Evolutionary conservation across 2,797 vertebrate genomes (phyloP), one percentile per base, ranked within the genome.

Genomic region (Megaceryle alcyon): DNA sequence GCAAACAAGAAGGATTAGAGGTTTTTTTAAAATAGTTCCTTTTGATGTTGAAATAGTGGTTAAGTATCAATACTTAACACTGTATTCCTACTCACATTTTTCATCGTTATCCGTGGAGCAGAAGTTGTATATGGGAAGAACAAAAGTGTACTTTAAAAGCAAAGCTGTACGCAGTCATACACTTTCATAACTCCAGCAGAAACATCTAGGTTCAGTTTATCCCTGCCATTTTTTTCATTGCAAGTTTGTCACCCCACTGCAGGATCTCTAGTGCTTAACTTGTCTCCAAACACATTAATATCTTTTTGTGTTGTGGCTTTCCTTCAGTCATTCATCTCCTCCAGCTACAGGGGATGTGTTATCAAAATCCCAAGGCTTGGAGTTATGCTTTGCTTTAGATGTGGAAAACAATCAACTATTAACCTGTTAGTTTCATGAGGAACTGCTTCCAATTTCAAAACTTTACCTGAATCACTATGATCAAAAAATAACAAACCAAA

Each of bases 231-330:
- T 80, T 83, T 86, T 94, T 75, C 60, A 76, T 29, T 88, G 46
- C 65, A 93, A 75, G 5, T 82, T 82, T 93, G 49, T 88, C 71
- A 88, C 60, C 70, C 41, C 75, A 72, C 59, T 94, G 73, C 39
- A 82, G 39, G 71, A 84, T 65, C 25, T 83, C 69, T 65, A 29
- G 43, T 66, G 61, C 15, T 89, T 91, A 96, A 82, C 60, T 80
- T 95, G 79, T 72, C 54, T 92, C 71, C 77, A 92, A 82, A 91
- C 59, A 70, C 39, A 89, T 91, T 83, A 87, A 92, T 94, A 92
- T 79, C 39, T 78, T 94, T 88, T 83, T 82, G 49, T 91, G 35
- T 82, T 76, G 54, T 92, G 64, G 46, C 20, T 96, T 96, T 92
- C 83, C 70, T 90, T 94, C 82, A 91, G 61, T 90, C 61, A 26